phyloP scores from a whole-genome alignment of 2,113 vertebrate genomes.

The Sula dactylatra region DNA sequence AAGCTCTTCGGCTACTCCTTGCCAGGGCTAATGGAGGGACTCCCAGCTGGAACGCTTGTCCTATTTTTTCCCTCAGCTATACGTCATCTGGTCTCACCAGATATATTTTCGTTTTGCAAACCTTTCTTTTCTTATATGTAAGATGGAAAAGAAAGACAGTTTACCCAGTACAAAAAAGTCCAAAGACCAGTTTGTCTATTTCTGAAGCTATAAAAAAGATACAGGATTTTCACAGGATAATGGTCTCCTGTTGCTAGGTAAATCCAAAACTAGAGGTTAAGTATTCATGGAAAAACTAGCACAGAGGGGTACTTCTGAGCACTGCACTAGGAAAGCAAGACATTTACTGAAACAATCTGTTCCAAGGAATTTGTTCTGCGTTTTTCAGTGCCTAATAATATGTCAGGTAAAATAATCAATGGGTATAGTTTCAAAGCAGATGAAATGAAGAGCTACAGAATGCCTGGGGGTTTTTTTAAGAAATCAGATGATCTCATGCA shows the following conservation, averaged over 20 bases:
- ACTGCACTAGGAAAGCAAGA: neutral
- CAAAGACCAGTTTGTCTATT: neutral
- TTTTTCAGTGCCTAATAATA: neutral
- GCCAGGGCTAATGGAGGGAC: slow-evolving; percentile 63
- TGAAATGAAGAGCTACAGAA: neutral
- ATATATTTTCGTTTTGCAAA: neutral
- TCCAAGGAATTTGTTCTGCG: neutral
- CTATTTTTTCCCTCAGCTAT: neutral
- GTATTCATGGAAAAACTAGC: neutral
- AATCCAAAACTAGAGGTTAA: neutral
- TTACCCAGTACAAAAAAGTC: neutral
- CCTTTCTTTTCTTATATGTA: neutral
- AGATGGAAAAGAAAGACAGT: neutral
- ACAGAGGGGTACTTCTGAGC: neutral
- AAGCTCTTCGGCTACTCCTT: neutral
- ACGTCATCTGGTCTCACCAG: neutral
- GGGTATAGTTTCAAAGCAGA: neutral
- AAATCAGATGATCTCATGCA: neutral
- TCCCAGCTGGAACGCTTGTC: slow-evolving; percentile 29
- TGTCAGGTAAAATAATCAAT: neutral
- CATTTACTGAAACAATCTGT: neutral
- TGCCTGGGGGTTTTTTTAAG: neutral
- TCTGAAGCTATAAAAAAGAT: neutral
- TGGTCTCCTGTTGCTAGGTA: neutral
- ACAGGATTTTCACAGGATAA: neutral